phyloP scores from a whole-genome alignment of 2,888 invertebrate genomes.

The Meta bourneti region DNA sequence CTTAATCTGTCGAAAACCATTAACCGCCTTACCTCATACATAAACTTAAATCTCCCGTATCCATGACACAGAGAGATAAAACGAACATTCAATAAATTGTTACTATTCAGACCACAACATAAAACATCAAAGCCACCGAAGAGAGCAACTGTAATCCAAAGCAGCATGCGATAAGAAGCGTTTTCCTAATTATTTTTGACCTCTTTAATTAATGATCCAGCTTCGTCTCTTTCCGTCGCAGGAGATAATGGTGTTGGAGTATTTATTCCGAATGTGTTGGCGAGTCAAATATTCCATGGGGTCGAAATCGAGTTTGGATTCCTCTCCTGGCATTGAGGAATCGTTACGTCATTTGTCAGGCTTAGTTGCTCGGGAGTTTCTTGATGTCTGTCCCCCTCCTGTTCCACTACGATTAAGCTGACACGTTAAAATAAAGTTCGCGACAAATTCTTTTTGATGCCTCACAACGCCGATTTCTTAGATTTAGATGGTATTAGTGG shows the following conservation, averaged over 20 bases:
- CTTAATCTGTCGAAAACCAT: neutral
- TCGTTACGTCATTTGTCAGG: conserved; percentile 5
- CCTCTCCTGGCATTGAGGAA: neutral
- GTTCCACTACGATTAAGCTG: neutral
- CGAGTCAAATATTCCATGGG: neutral
- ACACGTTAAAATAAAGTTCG: neutral
- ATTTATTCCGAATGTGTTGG: conserved; percentile 6
- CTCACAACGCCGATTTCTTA: neutral
- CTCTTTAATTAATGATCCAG: neutral
- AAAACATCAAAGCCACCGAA: neutral
- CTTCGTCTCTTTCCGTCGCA: neutral
- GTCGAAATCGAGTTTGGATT: neutral
- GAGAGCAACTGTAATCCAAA: neutral
- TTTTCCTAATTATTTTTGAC: conserved; percentile 36
- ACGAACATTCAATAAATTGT: neutral
- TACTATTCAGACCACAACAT: neutral
- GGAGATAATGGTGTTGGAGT: neutral
- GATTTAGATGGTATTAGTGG: conserved; percentile 22
- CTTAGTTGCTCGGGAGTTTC: neutral
- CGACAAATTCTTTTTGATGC: conserved; percentile 6
- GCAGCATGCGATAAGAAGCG: neutral
- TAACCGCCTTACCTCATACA: neutral
- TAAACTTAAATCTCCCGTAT: neutral
- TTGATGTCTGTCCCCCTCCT: neutral
- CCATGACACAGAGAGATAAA: neutral